Base-by-base conservation (phyloP, 1,140 invertebrate genomes). In the Neelides sp. region DNA sequence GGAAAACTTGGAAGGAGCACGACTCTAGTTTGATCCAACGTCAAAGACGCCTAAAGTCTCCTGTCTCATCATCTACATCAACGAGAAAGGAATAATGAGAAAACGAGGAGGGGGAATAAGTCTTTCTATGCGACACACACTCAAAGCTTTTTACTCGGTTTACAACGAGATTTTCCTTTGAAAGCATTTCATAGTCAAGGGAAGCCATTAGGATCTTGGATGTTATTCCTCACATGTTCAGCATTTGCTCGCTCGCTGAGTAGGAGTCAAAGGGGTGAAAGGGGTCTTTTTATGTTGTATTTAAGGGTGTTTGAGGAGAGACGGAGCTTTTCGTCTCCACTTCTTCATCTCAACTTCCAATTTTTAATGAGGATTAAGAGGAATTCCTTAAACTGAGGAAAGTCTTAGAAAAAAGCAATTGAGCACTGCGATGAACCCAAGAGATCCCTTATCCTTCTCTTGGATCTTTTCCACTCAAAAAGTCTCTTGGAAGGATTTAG, bases 301-400 rank as follows among this genome's bases (percentile, higher is more conserved):
- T 45, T 45, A 32, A 30, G 27, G n/a, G 27, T 43, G 34, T n/a
- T n/a, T n/a, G n/a, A n/a, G n/a, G n/a, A n/a, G n/a, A n/a, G n/a
- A n/a, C n/a, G n/a, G n/a, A n/a, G n/a, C n/a, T n/a, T n/a, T n/a
- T 32, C 30, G 34, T 32, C 42, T 32, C 7, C 13, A 19, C 42
- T 32, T 45, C 30, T 45, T 30, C 42, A 32, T 45, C 42, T 30
- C 17, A 27, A 45, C 30, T 30, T 30, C n/a, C 17, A 20, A 32
- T 20, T 32, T 27, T 32, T 45, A 45, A 45, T 45, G 42, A 45
- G 42, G 15, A 45, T 30, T 45, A 30, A 45, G 27, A 32, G 42
- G 42, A 45, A 45, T 45, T 45, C 42, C 42, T n/a, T n/a, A n/a
- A n/a, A n/a, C n/a, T n/a, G n/a, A n/a, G 27, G 23, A 45, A 45